Base-by-base conservation (phyloP, 2,888 invertebrate genomes). In the Macrophya alboannulata region DNA sequence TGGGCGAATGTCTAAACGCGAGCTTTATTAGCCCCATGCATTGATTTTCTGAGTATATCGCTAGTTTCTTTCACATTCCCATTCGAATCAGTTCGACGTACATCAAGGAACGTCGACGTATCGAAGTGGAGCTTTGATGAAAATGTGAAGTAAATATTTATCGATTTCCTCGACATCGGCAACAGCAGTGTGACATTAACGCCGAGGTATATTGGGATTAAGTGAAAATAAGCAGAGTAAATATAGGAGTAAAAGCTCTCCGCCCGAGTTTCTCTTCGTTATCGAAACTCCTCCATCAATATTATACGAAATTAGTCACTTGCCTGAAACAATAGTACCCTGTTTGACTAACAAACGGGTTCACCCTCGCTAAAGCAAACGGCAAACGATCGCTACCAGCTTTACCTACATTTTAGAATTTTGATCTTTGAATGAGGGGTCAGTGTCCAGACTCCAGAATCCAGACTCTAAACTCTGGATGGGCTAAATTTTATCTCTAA, bases 241-340 rank as follows among this genome's bases (percentile, higher is more conserved):
- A 45, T 71, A 71, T 43, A 31, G 9, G 9, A 55, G 77, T 5
- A 21, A 77, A 55, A 77, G 77, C 55, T 51, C 8, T 43, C 21
- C n/a, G 45, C 10, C n/a, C 15, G 12, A 55, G 25, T 55, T 51
- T 55, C 5, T 31, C 55, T 55, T n/a, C 31, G 31, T 77, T 77
- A 51, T 48, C n/a, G 31, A 51, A 51, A 37, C 25, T 77, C 25
- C 62, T 71, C 31, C 31, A 84, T 71, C 71, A 71, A 84, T 71
- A 84, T 84, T 71, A 48, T 71, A 84, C 68, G 84, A 21, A 84
- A 84, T 84, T 84, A 84, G 84, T 55, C 37, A 55, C 48, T 71
- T 15, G 43, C 40, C 55, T 71, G 71, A 71, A 71, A 84, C 68
- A 84, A 71, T 71, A 40, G 37, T 15, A 48, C 31, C 12, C 10